Evolutionary conservation across 2,113 vertebrate species (phyloP).

Genomic region (human): GRCh38 chr16:79627001-79627500

Average conservation of each 20-base stretch:
- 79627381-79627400: background rate
- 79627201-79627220: background rate
- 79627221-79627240: background rate
- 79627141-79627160: background rate
- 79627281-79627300: background rate
- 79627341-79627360: background rate
- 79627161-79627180: too few relatives aligned
- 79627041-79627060: background rate
- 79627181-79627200: background rate
- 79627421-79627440: background rate
- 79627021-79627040: background rate
- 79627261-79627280: background rate
- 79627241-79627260: background rate
- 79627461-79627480: background rate
- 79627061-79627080: background rate
- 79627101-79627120: background rate
- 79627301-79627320: conserved; percentile 16
- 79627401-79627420: background rate
- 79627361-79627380: background rate
- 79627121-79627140: background rate
- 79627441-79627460: background rate
- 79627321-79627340: background rate
- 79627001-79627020: background rate
- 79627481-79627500: background rate
- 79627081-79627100: background rate